These are phyloP conservation scores for Aurelia aurita DNA, from an alignment of 30 jellyfish, hydroid and myxozoan genomes.

Conservation along the genomic window DNA sequence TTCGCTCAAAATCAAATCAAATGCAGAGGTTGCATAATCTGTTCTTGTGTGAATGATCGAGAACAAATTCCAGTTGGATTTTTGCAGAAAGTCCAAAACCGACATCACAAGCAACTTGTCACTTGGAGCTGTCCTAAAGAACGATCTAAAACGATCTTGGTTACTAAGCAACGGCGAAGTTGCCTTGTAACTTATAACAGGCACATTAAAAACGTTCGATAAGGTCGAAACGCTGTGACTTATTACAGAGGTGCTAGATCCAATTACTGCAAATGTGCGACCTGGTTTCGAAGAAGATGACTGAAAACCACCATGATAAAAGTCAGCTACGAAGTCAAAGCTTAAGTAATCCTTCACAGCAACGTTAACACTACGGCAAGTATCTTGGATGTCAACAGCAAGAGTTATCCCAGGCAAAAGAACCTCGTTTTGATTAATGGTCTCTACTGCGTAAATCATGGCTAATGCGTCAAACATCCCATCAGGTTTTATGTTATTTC, in stretches of 20 bases:
- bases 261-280: conserved; percentile 65
- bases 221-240: conserved; percentile 74
- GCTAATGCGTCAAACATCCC: conserved; percentile 77
- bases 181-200: conserved; percentile 72
- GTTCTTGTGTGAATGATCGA: conserved; percentile 62
- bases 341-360: conserved; percentile 38
- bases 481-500: not conserved
- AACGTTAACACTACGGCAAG: conserved; percentile 33
- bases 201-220: conserved; percentile 60
- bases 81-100: conserved; percentile 18
- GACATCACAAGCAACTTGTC: conserved; percentile 52
- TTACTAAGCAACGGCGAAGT: conserved; percentile 66
- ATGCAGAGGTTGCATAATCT: conserved; percentile 72
- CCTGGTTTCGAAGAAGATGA: not conserved
- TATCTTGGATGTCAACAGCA: conserved; percentile 57
- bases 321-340: conserved; percentile 34
- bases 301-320: not conserved
- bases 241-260: conserved; percentile 58
- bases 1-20: conserved; percentile 4
- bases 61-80: conserved; percentile 36
- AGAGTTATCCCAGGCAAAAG: conserved; percentile 56
- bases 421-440: conserved; percentile 23
- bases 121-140: conserved; percentile 77
- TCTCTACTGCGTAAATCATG: conserved; percentile 67
- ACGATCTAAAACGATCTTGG: conserved; percentile 51